Percentiles rank a stretch among this genome's conserved stretches.
phyloP scores from a whole-genome alignment of 1,140 invertebrate genomes.

The Drosophila pruinosa region DNA sequence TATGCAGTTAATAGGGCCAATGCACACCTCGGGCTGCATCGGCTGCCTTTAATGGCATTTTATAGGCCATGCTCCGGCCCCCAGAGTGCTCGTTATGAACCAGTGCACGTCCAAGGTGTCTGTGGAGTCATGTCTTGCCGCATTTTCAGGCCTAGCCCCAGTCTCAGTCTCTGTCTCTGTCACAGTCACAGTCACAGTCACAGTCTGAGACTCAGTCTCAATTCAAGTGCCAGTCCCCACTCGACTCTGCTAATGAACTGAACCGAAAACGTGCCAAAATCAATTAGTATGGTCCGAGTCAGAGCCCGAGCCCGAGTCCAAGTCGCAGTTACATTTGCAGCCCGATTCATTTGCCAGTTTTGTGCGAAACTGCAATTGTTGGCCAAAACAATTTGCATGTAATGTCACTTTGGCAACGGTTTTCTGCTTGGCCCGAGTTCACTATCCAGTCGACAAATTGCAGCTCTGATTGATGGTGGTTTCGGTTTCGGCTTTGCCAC shows the following conservation, averaged over 20 bases:
- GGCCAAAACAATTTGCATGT: conserved; percentile 58
- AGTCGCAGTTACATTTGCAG: background rate
- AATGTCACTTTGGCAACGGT: conserved; percentile 1
- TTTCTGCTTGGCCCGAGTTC: background rate
- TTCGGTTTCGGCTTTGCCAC: conserved; percentile 12
- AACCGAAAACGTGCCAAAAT: conserved; percentile 75
- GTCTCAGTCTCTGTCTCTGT: background rate
- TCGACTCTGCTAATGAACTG: conserved; percentile 66
- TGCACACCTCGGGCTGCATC: conserved; percentile 50
- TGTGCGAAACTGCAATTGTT: conserved; percentile 64
- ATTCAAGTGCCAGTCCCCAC: too few species aligned
- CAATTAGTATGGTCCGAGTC: conserved; percentile 60
- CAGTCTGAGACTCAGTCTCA: too few species aligned
- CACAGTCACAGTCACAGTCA: too few species aligned
- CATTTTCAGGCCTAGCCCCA: conserved; percentile 45
- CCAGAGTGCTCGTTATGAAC: conserved; percentile 22
- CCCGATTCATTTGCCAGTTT: conserved; percentile 71
- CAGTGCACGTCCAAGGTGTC: conserved; percentile 34
- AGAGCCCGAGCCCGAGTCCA: background rate
- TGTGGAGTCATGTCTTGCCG: conserved; percentile 32
- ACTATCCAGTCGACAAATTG: conserved; percentile 1
- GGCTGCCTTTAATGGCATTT: conserved; percentile 51
- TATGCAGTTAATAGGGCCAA: background rate
- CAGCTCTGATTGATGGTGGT: conserved; percentile 24
- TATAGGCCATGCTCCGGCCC: conserved; percentile 58